Conservation (phyloP, 2,113 vertebrate genomes). For the Epinephelus fuscoguttatus region DNA sequence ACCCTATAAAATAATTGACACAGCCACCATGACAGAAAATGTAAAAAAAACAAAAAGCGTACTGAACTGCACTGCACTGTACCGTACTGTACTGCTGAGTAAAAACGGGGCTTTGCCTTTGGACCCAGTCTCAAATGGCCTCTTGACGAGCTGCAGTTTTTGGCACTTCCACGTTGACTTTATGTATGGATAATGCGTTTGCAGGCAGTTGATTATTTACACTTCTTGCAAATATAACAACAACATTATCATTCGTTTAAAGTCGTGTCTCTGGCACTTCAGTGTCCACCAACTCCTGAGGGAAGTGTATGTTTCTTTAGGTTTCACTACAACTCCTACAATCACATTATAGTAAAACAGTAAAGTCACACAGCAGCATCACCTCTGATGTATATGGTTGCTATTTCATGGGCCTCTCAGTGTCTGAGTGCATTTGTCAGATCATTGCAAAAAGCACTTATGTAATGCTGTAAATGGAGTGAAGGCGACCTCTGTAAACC, state of each 20-base stretch:
- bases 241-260: neutral
- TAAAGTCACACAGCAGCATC: neutral
- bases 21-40: too few species aligned
- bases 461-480: slow-evolving; percentile 5
- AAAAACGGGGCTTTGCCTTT: too few species aligned
- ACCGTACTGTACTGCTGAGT: too few species aligned
- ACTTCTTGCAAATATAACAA: neutral
- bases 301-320: neutral
- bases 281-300: too few species aligned
- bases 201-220: neutral
- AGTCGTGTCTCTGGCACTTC: neutral
- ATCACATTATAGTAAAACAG: neutral
- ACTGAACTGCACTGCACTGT: too few species aligned
- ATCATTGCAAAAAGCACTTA: neutral
- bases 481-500: neutral
- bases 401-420: neutral
- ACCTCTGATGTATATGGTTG: neutral
- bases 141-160: too few species aligned
- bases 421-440: neutral
- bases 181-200: neutral
- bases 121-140: too few species aligned
- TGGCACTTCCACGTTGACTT: too few species aligned
- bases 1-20: too few species aligned
- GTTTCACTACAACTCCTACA: neutral
- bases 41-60: too few species aligned